Evolutionary conservation across 2,888 invertebrate genomes (phyloP).

Genomic region (Drosophila sordidula): DNA sequence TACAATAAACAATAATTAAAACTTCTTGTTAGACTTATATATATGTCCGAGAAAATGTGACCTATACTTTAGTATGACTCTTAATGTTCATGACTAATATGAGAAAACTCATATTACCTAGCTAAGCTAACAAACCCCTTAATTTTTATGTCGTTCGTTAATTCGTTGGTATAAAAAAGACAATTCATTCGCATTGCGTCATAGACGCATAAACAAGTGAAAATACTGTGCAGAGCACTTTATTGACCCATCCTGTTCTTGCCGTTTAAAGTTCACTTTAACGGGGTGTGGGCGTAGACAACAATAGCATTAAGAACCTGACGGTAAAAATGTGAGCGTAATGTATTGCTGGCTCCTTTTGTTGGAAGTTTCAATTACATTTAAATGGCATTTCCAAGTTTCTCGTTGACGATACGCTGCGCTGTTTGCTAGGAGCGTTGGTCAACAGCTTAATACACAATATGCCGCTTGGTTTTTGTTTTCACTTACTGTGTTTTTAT

Average conservation of each 20-base stretch:
- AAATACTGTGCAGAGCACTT: conserved; percentile 69
- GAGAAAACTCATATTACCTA: conserved; percentile 2
- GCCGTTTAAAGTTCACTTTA: conserved; percentile 44
- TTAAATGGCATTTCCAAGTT: conserved; percentile 78
- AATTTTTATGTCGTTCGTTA: conserved; percentile 36
- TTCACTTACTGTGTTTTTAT: conserved; percentile 54
- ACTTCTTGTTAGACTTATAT: not conserved
- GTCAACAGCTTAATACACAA: conserved; percentile 71
- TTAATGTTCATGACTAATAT: not conserved
- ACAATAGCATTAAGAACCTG: conserved; percentile 29
- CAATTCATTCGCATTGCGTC: conserved; percentile 52
- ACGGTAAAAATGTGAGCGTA: conserved; percentile 30
- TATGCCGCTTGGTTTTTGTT: conserved; percentile 61
- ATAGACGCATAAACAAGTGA: conserved; percentile 61
- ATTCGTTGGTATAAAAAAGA: conserved; percentile 35
- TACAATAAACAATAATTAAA: too few species aligned
- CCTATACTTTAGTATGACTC: not conserved
- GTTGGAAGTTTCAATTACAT: conserved; percentile 79
- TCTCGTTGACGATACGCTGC: conserved; percentile 53
- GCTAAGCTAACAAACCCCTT: conserved; percentile 29
- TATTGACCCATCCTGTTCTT: conserved; percentile 60
- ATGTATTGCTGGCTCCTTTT: conserved; percentile 57
- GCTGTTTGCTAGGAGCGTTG: conserved; percentile 49
- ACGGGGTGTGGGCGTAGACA: conserved; percentile 4
- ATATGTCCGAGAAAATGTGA: not conserved